Base-by-base conservation (phyloP, 1,140 invertebrate species). In the Heliothis virescens region DNA sequence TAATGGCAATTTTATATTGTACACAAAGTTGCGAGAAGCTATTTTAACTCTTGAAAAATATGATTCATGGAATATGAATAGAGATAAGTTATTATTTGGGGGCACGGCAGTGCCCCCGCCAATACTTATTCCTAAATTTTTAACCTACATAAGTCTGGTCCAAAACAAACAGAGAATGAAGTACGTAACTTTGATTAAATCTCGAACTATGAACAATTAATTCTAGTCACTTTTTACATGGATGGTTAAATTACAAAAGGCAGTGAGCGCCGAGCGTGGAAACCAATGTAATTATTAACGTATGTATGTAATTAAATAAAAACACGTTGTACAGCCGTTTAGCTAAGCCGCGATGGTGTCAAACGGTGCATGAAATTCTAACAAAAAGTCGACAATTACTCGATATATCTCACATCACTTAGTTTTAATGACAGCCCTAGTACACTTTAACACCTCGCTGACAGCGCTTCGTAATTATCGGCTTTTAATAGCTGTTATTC, bases 301-400 rank as follows among this genome's bases (percentile, higher is more conserved):
- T 53, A 9, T 53, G 21, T 74, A 74, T 16, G n/a, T 41, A 59
- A 73, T 59, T 57, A 73, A 57, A 34, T 74, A 59, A 60, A 71
- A 74, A 74, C 55, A 60, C 57, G 21, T 18, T 71, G 18, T 53
- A 47, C 47, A 63, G 13, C 41, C 65, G 53, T 79, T 69, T 63
- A 59, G 21, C 69, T 72, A 53, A 71, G 50, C 52, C 59, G 59
- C 55, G 63, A 29, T 15, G 13, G 34, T 79, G 62, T 67, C 59
- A 75, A 87, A 80, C 87, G 83, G 81, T 74, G 84, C 88, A 79
- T 90, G 89, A 88, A 89, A 92, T 89, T 83, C 41, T 82, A 59
- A 89, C 83, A 90, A 92, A 90, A 91, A 92, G 63, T 72, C 26
- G 53, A 85, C 76, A 83, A 87, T 87, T 88, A 90, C 83, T 83